phyloP scores from a whole-genome alignment of 2,888 invertebrate species.

The Melolontha melolontha region DNA sequence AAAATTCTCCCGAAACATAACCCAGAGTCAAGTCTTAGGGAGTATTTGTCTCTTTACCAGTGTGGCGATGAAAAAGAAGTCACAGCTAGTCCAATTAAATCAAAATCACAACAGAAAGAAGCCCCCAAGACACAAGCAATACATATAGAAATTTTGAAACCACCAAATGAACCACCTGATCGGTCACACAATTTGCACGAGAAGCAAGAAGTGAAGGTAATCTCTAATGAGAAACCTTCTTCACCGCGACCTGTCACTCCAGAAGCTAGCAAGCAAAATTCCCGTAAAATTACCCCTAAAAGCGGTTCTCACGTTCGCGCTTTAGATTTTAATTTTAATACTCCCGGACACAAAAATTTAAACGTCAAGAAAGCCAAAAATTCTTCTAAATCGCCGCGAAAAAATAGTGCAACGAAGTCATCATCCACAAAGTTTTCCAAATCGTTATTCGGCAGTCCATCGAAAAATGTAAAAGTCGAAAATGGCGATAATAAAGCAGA shows the following conservation, averaged over 20 bases:
- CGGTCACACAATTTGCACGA: neutral
- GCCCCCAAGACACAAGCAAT: neutral
- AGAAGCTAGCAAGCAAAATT: conserved; percentile 45
- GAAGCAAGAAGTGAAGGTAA: neutral
- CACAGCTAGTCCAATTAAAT: neutral
- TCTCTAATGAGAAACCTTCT: neutral
- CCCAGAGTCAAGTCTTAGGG: conserved; percentile 40
- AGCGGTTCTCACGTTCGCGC: conserved; percentile 75
- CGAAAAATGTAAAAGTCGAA: conserved; percentile 25
- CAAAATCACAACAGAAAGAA: conserved; percentile 7
- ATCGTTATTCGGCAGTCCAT: conserved; percentile 43
- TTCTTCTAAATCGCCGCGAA: conserved; percentile 20
- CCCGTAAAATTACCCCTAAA: conserved; percentile 71
- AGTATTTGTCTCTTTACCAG: conserved; percentile 48
- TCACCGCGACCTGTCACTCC: conserved; percentile 25
- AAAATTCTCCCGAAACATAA: conserved; percentile 23
- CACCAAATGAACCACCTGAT: conserved; percentile 6
- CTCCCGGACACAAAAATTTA: conserved; percentile 34
- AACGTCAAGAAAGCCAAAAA: conserved; percentile 5
- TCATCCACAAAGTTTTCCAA: conserved; percentile 44
- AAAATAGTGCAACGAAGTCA: conserved; percentile 25
- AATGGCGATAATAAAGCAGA: conserved; percentile 26
- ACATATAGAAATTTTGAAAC: conserved; percentile 31
- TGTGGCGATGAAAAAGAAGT: conserved; percentile 34
- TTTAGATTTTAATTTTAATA: conserved; percentile 74